Evolutionary conservation across 92 coral and sea anemone species (phyloP).

Genomic region (Muricea muricata): DNA sequence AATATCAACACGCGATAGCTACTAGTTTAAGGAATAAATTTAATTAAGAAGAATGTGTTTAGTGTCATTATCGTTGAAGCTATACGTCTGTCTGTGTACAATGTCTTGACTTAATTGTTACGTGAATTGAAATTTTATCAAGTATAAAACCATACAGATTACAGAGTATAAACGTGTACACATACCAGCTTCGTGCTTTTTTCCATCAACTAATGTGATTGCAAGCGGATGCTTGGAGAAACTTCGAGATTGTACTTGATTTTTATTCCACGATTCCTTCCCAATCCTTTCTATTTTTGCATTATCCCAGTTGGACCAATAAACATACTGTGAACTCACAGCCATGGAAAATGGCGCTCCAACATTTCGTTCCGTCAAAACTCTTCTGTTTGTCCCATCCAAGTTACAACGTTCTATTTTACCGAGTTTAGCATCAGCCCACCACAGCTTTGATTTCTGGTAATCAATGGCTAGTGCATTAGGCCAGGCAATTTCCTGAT

Average conservation of each 20-base stretch:
- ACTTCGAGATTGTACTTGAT: background rate
- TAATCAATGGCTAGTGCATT: slow-evolving; percentile 62
- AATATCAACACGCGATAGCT: too few relatives aligned
- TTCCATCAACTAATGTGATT: slow-evolving; percentile 32
- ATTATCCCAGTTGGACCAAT: slow-evolving; percentile 65
- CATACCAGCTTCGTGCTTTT: slow-evolving; percentile 16
- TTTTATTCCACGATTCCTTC: background rate
- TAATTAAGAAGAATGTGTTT: too few relatives aligned
- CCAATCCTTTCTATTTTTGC: slow-evolving; percentile 10
- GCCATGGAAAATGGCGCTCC: slow-evolving; percentile 63
- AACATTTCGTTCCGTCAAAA: slow-evolving; percentile 27
- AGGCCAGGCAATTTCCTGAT: slow-evolving; percentile 54
- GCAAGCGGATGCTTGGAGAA: slow-evolving; percentile 36
- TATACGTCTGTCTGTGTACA: too few relatives aligned
- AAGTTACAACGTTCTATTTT: slow-evolving; percentile 63
- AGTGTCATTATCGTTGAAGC: too few relatives aligned
- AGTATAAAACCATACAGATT: too few relatives aligned
- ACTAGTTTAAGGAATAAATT: too few relatives aligned
- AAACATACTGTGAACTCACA: slow-evolving; percentile 41
- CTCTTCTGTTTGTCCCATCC: slow-evolving; percentile 47
- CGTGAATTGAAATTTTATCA: too few relatives aligned
- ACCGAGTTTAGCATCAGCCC: slow-evolving; percentile 63
- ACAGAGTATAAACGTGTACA: too few relatives aligned
- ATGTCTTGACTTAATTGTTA: too few relatives aligned
- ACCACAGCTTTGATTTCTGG: slow-evolving; percentile 41